Percentiles rank a stretch among this genome's conserved stretches.
Evolutionary conservation across 1,140 invertebrate species (phyloP).

Genomic region (Vanessa atalanta): DNA sequence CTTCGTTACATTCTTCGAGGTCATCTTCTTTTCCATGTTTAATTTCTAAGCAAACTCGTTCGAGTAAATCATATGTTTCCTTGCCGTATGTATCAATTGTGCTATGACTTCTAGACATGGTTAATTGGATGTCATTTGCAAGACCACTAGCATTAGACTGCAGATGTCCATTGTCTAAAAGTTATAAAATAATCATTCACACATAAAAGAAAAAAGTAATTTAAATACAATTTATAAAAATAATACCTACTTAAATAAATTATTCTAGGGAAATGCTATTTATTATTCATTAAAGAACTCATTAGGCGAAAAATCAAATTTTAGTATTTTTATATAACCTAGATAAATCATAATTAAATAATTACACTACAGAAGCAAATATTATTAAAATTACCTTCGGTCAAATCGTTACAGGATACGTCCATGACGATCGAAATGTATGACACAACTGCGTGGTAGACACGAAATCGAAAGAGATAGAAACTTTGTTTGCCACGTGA

Average conservation of each 20-base stretch:
- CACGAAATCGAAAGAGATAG: not conserved
- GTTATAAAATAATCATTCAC: not conserved
- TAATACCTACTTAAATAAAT: no score
- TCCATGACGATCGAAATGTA: not conserved
- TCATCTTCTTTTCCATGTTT: slow-evolving; percentile 6
- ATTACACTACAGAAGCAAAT: not conserved
- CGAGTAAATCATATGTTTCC: slow-evolving; percentile 27
- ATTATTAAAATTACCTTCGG: not conserved
- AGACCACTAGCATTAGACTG: not conserved
- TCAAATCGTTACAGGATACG: not conserved
- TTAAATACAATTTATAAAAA: no score
- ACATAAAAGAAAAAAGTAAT: not conserved
- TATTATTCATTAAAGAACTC: no score
- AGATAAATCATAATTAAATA: not conserved
- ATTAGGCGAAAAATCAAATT: no score
- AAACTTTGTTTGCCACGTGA: not conserved
- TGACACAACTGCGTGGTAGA: not conserved
- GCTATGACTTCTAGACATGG: not conserved
- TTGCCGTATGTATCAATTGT: slow-evolving; percentile 2
- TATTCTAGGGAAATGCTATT: no score
- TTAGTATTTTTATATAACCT: no score
- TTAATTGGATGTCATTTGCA: not conserved
- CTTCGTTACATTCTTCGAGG: not conserved
- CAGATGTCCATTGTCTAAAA: not conserved
- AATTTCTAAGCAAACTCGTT: slow-evolving; percentile 21